Percentiles rank a stretch among this genome's conserved stretches.
Conservation (phyloP, 2,888 invertebrate genomes). For the Dichetophora obliterata region DNA sequence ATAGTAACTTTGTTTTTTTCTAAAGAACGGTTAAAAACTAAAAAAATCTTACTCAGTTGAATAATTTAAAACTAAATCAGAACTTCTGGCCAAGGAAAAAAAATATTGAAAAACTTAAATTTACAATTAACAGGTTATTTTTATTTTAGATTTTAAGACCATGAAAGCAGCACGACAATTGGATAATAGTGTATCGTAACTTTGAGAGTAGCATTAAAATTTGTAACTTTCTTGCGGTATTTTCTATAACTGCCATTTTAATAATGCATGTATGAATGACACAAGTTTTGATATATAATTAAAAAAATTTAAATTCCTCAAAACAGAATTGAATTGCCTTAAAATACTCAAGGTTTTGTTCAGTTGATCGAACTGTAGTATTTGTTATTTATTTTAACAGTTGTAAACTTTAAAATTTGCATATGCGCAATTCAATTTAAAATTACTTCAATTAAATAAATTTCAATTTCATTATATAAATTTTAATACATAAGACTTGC, state of each 20-base stretch:
- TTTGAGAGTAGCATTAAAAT: conserved; percentile 8
- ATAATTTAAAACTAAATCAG: conserved; percentile 13
- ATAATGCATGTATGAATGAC: no score
- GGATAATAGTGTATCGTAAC: not conserved
- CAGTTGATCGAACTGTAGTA: not conserved
- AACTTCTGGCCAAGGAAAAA: not conserved
- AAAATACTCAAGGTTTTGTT: not conserved
- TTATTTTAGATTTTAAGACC: not conserved
- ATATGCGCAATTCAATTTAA: conserved; percentile 19
- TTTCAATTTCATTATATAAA: conserved; percentile 24
- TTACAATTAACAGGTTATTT: not conserved
- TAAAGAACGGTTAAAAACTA: not conserved
- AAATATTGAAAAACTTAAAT: not conserved
- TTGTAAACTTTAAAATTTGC: conserved; percentile 22
- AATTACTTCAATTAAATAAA: conserved; percentile 21
- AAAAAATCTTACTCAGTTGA: not conserved
- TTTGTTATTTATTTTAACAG: not conserved
- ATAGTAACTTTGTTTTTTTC: not conserved
- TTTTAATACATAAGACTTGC: conserved; percentile 20
- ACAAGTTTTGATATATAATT: not conserved
- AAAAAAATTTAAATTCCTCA: conserved; percentile 7
- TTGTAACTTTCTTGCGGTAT: not conserved
- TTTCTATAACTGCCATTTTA: no score
- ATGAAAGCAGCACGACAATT: not conserved
- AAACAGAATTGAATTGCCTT: conserved; percentile 6